Evolutionary conservation across 1,140 invertebrate species (phyloP).

Genomic region (Ceratosolen solmsi): DNA sequence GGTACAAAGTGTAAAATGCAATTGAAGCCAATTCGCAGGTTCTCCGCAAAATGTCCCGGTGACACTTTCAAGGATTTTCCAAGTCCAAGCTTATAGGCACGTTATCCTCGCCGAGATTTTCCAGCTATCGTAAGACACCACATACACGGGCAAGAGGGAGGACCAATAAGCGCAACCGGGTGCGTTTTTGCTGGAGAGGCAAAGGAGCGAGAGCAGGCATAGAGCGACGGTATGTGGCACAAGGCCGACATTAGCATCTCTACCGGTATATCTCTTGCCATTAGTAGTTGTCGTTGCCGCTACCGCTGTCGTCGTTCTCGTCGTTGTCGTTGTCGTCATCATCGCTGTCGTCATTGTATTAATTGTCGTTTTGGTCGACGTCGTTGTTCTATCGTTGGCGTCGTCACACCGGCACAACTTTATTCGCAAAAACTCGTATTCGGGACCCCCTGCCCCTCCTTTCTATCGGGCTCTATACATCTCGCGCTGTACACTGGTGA

Average conservation of each 20-base stretch:
- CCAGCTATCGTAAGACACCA: background rate
- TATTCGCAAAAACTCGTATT: constrained; percentile 70
- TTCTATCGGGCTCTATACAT: constrained; percentile 55
- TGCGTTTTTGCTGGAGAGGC: constrained; percentile 37
- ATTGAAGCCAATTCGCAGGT: constrained; percentile 11
- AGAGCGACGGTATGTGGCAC: constrained; percentile 68
- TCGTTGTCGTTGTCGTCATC: constrained; percentile 56
- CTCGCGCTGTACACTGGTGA: constrained; percentile 11
- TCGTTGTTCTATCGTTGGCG: background rate
- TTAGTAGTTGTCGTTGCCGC: constrained; percentile 39
- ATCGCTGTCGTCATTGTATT: constrained; percentile 14
- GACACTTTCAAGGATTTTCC: constrained; percentile 31
- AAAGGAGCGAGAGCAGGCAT: constrained; percentile 36
- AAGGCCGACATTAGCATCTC: constrained; percentile 74
- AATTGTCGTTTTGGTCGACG: constrained; percentile 35
- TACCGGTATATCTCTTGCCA: constrained; percentile 72
- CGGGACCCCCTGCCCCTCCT: constrained; percentile 62
- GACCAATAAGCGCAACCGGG: constrained; percentile 11
- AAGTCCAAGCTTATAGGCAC: background rate
- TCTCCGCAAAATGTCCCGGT: background rate
- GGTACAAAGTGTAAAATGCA: background rate
- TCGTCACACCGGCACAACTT: constrained; percentile 62
- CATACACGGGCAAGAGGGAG: background rate
- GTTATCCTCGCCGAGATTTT: constrained; percentile 30
- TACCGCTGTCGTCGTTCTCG: constrained; percentile 54